Base-by-base conservation (phyloP, 1,140 invertebrate genomes). In the Diploscapter pachys region DNA sequence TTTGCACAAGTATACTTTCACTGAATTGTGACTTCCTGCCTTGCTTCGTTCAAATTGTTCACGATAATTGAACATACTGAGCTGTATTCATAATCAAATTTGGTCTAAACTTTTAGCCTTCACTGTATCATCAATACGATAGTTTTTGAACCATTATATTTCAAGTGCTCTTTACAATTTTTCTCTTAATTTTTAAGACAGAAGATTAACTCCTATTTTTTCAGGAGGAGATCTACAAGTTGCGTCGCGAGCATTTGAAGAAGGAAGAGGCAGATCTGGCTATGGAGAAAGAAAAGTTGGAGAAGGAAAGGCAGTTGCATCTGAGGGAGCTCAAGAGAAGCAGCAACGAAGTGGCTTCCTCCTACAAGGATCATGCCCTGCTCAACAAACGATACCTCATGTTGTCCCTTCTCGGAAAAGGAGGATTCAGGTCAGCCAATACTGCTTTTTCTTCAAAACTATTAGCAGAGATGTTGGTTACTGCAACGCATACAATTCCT, bases 191-290 rank as follows among this genome's bases (percentile, higher is more conserved):
- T 31, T 31, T 31, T 31, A 31, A 31, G 31, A 31, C 31, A 31
- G 31, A 31, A 31, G n/a, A 65, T 11, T 65, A 11, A 65, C 9
- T 65, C 8, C 8, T 65, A 13, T 48, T 54, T n/a, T 57, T 69
- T 53, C 86, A 88, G 77, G 89, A 89, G 78, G 89, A 89, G 73
- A 89, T 88, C 78, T 88, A 90, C 59, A 89, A 94, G 90, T 88
- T 98, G 81, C 89, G 94, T 82, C 94, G 96, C 88, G 96, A 94
- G 86, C 93, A 94, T 72, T 89, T 99, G 72, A 98, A 98, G 85
- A 99, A 99, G 87, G 96, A 99, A 88, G 96, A 99, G 86, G 92
- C 94, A 64, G 96, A 99, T 88, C 89, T 98, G 76, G 94, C 96
- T 87, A 87, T 96, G 78, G 96, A 99, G 89, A 93, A 98, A 91